These are phyloP conservation scores for Brachyptera putata DNA, from an alignment of 2,888 invertebrate species.

Conservation along the genomic window DNA sequence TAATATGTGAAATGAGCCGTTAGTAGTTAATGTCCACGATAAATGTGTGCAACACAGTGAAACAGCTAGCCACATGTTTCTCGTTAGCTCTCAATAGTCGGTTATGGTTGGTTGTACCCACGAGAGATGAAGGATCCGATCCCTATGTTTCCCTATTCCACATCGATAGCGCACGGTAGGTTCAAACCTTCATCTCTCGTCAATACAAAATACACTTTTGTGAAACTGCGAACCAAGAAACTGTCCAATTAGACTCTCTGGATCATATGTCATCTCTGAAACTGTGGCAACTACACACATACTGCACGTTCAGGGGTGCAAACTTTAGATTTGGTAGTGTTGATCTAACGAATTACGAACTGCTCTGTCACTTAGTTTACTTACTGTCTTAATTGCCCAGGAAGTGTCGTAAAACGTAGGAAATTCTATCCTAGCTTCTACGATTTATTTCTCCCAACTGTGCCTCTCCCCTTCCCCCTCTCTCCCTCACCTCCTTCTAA, in stretches of 20 bases:
- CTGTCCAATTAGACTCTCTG: not conserved
- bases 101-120: not conserved
- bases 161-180: no score
- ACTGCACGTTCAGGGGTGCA: not conserved
- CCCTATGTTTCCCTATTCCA: no score
- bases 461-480: no score
- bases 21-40: no score
- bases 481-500: no score
- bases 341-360: not conserved
- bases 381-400: constrained; percentile 8
- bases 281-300: no score
- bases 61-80: not conserved
- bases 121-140: not conserved
- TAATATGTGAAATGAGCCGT: no score
- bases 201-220: no score
- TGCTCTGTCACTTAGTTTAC: constrained; percentile 5
- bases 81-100: not conserved
- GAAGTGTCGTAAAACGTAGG: constrained; percentile 8
- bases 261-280: not conserved
- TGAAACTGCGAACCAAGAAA: not conserved
- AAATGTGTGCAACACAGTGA: no score
- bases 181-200: no score
- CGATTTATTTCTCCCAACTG: constrained; percentile 4
- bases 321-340: not conserved
- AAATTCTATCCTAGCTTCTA: not conserved